phyloP scores from a whole-genome alignment of 2,888 invertebrate species.

The Idaea dimidiata region DNA sequence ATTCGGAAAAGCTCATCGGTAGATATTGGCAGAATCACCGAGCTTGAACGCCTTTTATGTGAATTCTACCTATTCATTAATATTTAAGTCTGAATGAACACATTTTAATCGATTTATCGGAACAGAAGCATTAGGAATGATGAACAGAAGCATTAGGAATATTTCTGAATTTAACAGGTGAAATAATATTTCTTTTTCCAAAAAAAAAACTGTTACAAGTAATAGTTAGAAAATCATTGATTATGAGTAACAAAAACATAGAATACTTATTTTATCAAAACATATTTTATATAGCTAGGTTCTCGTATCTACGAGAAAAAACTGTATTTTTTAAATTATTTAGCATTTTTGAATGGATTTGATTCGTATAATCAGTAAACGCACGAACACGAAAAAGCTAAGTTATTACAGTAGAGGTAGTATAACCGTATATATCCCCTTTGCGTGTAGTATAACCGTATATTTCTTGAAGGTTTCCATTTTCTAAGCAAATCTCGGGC shows the following conservation, averaged over 20 bases:
- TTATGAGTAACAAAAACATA: background rate
- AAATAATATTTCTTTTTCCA: too few species aligned
- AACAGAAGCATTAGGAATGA: background rate
- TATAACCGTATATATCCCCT: slow-evolving; percentile 44
- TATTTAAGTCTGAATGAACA: slow-evolving; percentile 13
- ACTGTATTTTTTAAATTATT: background rate
- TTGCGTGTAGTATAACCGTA: slow-evolving; percentile 44
- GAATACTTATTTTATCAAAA: background rate
- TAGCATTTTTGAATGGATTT: slow-evolving; percentile 25
- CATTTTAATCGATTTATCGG: slow-evolving; percentile 25
- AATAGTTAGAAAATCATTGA: too few species aligned
- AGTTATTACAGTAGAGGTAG: slow-evolving; percentile 34
- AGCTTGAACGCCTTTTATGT: background rate
- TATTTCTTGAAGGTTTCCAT: slow-evolving; percentile 44
- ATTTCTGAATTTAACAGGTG: too few species aligned
- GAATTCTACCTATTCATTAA: slow-evolving; percentile 25
- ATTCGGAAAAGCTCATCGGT: background rate
- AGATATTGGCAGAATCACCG: background rate
- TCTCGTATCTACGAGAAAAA: background rate
- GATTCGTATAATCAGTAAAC: slow-evolving; percentile 30
- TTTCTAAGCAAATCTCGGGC: slow-evolving; percentile 44
- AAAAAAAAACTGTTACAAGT: too few species aligned
- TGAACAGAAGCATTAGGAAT: background rate
- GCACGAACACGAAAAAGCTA: slow-evolving; percentile 40
- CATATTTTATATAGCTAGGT: background rate